phyloP scores from a whole-genome alignment of 2,797 vertebrate species.

The Pantherophis alleghaniensis region DNA sequence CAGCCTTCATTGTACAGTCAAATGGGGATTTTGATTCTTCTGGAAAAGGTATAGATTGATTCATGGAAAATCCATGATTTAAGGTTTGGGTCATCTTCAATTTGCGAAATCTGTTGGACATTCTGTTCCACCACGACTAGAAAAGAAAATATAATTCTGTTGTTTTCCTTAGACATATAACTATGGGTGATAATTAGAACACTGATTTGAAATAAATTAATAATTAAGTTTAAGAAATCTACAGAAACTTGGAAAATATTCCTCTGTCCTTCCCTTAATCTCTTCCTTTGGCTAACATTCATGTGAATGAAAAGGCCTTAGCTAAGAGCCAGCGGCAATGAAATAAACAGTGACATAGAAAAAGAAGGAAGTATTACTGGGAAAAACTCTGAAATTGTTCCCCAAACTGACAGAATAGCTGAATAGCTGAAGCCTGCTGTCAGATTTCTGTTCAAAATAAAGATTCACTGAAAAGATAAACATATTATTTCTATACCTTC shows the following conservation, averaged over 20 bases:
- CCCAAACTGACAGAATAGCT: no score
- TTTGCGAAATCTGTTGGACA: slow-evolving; percentile 96
- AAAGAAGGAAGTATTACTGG: background rate
- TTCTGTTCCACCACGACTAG: slow-evolving; percentile 98
- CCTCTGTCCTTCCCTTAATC: background rate
- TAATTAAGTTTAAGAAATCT: background rate
- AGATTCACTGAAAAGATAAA: background rate
- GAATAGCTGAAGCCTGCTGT: background rate
- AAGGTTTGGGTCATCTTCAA: slow-evolving; percentile 94
- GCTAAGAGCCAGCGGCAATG: background rate
- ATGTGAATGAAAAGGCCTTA: background rate
- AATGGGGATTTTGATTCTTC: slow-evolving; percentile 78
- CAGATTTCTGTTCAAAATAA: background rate
- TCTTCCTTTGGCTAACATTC: background rate
- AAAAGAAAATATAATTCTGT: slow-evolving; percentile 22
- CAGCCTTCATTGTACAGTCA: slow-evolving; percentile 86
- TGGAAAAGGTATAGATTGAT: slow-evolving; percentile 85
- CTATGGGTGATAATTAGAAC: background rate
- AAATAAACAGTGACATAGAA: background rate
- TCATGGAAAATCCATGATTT: slow-evolving; percentile 87
- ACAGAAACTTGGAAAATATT: background rate
- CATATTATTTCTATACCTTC: slow-evolving; percentile 77
- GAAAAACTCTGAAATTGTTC: background rate
- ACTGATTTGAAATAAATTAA: background rate
- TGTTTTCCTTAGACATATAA: slow-evolving; percentile 24